These are phyloP conservation scores for Pseudomyrmex gracilis DNA, from an alignment of 1,140 invertebrate species.

Conservation along the genomic window DNA sequence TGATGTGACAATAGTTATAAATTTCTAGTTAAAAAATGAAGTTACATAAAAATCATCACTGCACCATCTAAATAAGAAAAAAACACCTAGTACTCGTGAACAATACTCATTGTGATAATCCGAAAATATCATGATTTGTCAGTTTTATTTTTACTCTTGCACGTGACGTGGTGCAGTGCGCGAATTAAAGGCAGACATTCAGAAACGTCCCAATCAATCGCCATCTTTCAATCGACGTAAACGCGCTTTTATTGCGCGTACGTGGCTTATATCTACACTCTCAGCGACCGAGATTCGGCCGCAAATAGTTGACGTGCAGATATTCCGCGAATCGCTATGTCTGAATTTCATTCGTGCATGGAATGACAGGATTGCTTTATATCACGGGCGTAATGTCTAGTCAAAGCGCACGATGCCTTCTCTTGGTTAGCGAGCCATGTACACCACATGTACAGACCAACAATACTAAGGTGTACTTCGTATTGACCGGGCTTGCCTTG, in stretches of 20 bases:
- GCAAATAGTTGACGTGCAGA: slow-evolving; percentile 38
- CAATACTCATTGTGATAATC: background rate
- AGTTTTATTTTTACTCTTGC: too few species aligned
- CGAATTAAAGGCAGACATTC: background rate
- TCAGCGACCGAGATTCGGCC: background rate
- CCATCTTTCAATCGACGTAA: slow-evolving; percentile 13
- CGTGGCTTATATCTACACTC: background rate
- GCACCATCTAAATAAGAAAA: background rate
- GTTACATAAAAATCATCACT: too few species aligned
- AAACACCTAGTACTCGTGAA: background rate
- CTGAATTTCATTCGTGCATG: slow-evolving; percentile 48
- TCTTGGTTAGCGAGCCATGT: background rate
- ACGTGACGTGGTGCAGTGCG: background rate
- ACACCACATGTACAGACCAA: slow-evolving; percentile 12
- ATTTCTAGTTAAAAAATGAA: too few species aligned
- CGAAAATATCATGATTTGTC: background rate
- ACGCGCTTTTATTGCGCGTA: slow-evolving; percentile 21
- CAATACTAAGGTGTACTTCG: slow-evolving; percentile 48
- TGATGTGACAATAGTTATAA: too few species aligned
- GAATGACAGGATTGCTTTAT: slow-evolving; percentile 47
- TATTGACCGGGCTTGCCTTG: slow-evolving; percentile 56
- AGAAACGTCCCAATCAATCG: background rate
- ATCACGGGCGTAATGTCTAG: slow-evolving; percentile 41
- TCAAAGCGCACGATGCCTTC: slow-evolving; percentile 13
- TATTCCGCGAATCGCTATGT: slow-evolving; percentile 34